phyloP scores from a whole-genome alignment of 2,888 invertebrate genomes.

The Malachius bipustulatus region DNA sequence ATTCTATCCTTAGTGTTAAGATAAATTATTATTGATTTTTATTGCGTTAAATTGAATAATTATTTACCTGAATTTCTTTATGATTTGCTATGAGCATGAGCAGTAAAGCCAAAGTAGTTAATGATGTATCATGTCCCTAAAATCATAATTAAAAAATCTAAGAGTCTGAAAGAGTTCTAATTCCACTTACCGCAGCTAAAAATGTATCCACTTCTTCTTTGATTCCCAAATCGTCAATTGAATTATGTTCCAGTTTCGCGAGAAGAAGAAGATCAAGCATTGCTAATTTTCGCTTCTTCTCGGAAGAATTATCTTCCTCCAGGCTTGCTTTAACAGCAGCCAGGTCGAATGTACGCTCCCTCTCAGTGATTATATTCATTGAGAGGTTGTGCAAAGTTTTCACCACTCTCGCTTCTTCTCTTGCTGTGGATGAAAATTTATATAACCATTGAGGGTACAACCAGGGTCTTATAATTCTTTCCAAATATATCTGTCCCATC shows the following conservation, averaged over 20 bases:
- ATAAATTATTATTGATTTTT: no score
- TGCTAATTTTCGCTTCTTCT: conserved; percentile 39
- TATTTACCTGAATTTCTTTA: conserved; percentile 36
- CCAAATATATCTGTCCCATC: no score
- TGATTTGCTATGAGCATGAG: conserved; percentile 42
- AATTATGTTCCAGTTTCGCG: conserved; percentile 37
- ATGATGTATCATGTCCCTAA: conserved; percentile 51
- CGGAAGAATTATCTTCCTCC: conserved; percentile 13
- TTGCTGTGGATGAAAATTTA: background rate
- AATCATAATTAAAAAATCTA: no score
- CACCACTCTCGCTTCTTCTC: background rate
- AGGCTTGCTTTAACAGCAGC: no score
- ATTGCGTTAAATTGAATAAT: no score
- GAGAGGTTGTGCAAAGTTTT: background rate
- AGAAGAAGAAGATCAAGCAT: conserved; percentile 44
- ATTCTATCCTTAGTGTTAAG: no score
- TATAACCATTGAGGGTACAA: background rate
- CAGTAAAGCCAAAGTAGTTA: conserved; percentile 35
- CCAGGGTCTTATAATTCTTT: conserved; percentile 1
- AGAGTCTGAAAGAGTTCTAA: no score
- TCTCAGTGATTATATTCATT: background rate
- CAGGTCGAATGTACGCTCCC: background rate
- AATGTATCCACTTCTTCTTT: conserved; percentile 2
- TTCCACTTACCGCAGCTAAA: background rate
- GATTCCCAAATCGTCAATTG: conserved; percentile 41